Percentiles rank a stretch among this genome's conserved stretches.
phyloP scores from a whole-genome alignment of 2,888 invertebrate species.

The Odontocerum albicorne region DNA sequence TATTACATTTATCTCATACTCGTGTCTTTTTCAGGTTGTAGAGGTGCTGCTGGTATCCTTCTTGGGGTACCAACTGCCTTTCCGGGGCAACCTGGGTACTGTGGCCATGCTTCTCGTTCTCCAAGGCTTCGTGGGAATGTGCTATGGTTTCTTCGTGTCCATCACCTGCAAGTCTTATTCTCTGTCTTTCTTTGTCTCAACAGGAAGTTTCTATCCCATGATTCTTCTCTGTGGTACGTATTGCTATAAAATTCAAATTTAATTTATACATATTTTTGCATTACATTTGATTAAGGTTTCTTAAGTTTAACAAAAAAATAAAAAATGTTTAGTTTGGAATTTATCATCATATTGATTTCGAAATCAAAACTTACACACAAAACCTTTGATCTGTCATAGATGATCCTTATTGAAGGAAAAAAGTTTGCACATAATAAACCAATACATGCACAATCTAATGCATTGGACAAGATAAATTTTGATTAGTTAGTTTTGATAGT shows the following conservation, averaged over 20 bases:
- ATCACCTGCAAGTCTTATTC: conserved; percentile 77
- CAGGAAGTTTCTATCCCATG: conserved; percentile 90
- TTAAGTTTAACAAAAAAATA: too few relatives aligned
- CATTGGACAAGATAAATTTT: too few relatives aligned
- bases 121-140: conserved; percentile 82
- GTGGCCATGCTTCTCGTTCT: conserved; percentile 67
- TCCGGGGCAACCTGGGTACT: conserved; percentile 61
- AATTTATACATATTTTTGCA: not conserved
- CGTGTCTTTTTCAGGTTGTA: conserved; percentile 44
- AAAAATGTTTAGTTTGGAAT: too few relatives aligned
- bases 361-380: too few relatives aligned
- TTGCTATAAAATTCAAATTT: not conserved
- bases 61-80: conserved; percentile 61
- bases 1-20: not conserved
- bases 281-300: too few relatives aligned
- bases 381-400: too few relatives aligned
- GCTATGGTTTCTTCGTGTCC: conserved; percentile 83
- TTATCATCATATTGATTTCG: too few relatives aligned
- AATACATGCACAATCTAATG: too few relatives aligned
- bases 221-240: conserved; percentile 80
- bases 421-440: too few relatives aligned
- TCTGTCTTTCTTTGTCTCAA: conserved; percentile 79
- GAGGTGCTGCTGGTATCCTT: conserved; percentile 65
- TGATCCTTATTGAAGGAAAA: too few relatives aligned
- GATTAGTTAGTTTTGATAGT: too few relatives aligned